A percentile compares a stretch with the other conserved stretches of the same genome.
Conservation (phyloP, 2,888 invertebrate species). For the Polymixis flavicincta region DNA sequence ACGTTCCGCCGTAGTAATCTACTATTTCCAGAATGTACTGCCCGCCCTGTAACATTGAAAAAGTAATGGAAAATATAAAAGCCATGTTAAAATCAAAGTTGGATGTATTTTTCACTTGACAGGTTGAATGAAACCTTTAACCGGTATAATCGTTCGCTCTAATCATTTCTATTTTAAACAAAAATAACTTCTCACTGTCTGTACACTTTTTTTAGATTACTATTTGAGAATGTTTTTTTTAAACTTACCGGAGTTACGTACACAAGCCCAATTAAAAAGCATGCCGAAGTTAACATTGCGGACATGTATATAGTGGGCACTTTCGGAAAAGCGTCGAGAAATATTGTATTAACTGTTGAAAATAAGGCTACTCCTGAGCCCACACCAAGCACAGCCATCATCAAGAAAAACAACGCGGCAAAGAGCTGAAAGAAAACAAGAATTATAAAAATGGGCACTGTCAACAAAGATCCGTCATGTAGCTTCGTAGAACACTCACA, state of each 20-base stretch:
- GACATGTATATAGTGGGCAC: slow-evolving; percentile 91
- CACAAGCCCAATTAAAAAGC: slow-evolving; percentile 92
- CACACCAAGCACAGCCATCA: slow-evolving; percentile 95
- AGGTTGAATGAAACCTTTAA: background rate
- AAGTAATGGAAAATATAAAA: background rate
- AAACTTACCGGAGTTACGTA: slow-evolving; percentile 94
- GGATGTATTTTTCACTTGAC: background rate
- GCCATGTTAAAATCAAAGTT: background rate
- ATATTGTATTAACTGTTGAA: slow-evolving; percentile 92
- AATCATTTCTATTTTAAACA: background rate
- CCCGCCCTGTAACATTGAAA: slow-evolving; percentile 91
- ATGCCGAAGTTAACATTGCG: slow-evolving; percentile 83
- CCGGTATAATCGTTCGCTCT: background rate
- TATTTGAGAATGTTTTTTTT: background rate
- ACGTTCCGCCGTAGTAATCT: slow-evolving; percentile 94
- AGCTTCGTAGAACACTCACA: background rate
- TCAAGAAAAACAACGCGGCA: slow-evolving; percentile 94
- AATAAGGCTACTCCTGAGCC: slow-evolving; percentile 94
- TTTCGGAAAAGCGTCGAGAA: slow-evolving; percentile 92
- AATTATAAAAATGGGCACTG: background rate
- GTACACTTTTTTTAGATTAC: background rate
- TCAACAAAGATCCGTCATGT: background rate
- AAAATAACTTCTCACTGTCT: background rate
- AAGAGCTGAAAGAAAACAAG: slow-evolving; percentile 90
- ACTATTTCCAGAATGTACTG: slow-evolving; percentile 94